Percentiles rank a stretch among this genome's conserved stretches.
Evolutionary conservation across 1,140 invertebrate genomes (phyloP).

Genomic region (Lepidurus arcticus): DNA sequence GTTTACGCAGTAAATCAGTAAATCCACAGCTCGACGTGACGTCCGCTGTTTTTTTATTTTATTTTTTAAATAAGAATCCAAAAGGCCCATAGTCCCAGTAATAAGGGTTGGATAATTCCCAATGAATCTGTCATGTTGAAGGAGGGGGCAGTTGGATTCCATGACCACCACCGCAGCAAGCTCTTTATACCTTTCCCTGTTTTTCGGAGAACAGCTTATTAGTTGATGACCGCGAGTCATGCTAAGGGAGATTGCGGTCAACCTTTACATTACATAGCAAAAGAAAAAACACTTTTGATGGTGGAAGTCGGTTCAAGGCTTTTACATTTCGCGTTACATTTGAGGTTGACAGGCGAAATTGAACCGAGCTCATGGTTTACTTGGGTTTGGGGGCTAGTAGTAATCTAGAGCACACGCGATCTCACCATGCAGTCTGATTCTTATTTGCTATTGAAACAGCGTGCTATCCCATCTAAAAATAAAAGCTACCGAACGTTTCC

Average conservation of each 20-base stretch:
- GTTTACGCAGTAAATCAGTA: not conserved
- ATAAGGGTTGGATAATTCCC: not conserved
- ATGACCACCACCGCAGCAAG: not conserved
- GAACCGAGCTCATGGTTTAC: not conserved
- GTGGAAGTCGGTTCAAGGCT: not conserved
- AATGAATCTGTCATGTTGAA: constrained; percentile 3
- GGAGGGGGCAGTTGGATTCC: not conserved
- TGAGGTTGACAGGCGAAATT: not conserved
- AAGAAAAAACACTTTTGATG: not conserved
- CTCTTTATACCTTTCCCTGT: not conserved
- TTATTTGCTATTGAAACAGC: too few species aligned
- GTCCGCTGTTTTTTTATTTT: not conserved
- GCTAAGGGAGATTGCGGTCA: constrained; percentile 10
- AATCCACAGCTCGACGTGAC: constrained; percentile 13
- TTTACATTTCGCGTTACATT: not conserved
- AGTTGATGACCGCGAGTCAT: constrained; percentile 9
- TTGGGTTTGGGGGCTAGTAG: not conserved
- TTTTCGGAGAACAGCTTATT: not conserved
- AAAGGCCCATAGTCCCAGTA: not conserved
- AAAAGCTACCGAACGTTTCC: too few species aligned
- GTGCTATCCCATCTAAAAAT: too few species aligned
- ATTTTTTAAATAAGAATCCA: not conserved
- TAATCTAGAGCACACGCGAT: not conserved
- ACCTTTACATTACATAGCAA: not conserved
- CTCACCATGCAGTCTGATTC: too few species aligned